Conservation (phyloP, 1,140 invertebrate species). For the Calliopsis andreniformis region DNA sequence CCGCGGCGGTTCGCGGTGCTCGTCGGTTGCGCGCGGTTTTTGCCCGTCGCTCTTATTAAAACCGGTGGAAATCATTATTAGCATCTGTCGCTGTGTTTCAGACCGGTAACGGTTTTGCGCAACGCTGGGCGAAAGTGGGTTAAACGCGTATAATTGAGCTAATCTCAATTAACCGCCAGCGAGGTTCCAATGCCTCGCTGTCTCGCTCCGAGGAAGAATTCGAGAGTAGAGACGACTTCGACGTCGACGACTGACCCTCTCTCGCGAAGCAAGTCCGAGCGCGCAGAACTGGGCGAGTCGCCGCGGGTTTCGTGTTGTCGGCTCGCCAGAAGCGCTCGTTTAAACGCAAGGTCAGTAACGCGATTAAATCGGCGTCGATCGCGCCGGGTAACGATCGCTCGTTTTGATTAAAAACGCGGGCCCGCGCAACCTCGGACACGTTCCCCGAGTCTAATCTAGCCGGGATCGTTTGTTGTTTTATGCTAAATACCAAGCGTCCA, state of each 20-base stretch:
- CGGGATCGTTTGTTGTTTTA: slow-evolving; percentile 40
- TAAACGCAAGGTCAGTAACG: slow-evolving; percentile 25
- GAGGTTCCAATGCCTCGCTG: slow-evolving; percentile 38
- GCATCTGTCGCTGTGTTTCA: slow-evolving; percentile 54
- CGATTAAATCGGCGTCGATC: slow-evolving; percentile 37
- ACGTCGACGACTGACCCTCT: too few species aligned
- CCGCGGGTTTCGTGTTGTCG: slow-evolving; percentile 6
- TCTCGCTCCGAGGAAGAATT: too few species aligned
- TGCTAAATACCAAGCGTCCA: slow-evolving; percentile 30
- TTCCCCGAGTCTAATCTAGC: not conserved
- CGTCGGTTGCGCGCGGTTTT: slow-evolving; percentile 19
- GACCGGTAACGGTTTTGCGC: slow-evolving; percentile 37
- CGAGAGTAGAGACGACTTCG: not conserved
- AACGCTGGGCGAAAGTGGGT: slow-evolving; percentile 50
- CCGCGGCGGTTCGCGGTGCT: not conserved
- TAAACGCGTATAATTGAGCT: slow-evolving; percentile 49
- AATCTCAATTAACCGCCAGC: slow-evolving; percentile 47
- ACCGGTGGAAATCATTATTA: slow-evolving; percentile 46
- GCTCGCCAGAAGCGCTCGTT: not conserved
- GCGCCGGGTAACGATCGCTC: slow-evolving; percentile 10
- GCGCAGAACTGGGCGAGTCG: not conserved
- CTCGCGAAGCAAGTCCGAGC: too few species aligned
- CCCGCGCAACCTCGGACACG: not conserved
- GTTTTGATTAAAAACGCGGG: not conserved
- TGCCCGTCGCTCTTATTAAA: slow-evolving; percentile 44